Base-by-base conservation (phyloP, 1,140 invertebrate species). In the Aphelinus certus region DNA sequence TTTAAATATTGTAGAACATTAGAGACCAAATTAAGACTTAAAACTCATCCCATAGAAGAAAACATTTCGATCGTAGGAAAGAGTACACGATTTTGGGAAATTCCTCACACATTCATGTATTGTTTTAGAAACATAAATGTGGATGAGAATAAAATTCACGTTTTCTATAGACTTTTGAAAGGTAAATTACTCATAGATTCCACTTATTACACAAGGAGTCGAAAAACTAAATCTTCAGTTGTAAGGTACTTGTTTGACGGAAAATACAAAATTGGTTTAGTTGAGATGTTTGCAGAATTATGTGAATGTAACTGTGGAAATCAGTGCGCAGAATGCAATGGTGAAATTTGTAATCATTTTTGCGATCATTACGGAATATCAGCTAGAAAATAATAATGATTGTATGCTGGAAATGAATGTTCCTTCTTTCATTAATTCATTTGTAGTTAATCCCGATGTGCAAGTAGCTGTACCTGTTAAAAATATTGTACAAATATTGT, bases 251-350 rank as follows among this genome's bases (percentile, higher is more conserved):
- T 6, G 5, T 46, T 57, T n/a, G 26, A 68, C 10, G 45, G 10
- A 56, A 9, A 2, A 46, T 4, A 1, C 47, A 26, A 47, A 3
- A 45, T 68, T 47, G 66, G 55, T 3, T 49, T 1, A 7, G 58
- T 68, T 53, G 45, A 57, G 58, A 57, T 68, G 9, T 68, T 67
- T 53, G 5, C 55, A 55, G 2, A 65, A 65, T 49, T 65, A 65
- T 62, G 60, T 47, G 7, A 62, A 47, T 62, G 60, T 42, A 43
- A 64, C 3, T 64, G 46, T 6, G 47, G 2, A 5, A 10, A 10
- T 26, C 42, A 55, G 7, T 67, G 49, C 55, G 45, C 26, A 4
- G 65, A 55, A 56, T 55, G 53, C 43, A 3, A 65, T 47, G 45
- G 42, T 0, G 42, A 1, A 3, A 51, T 42, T 3, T 65, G 48